Conservation (phyloP, 2,797 vertebrate species). For the Gallinago stenura region DNA sequence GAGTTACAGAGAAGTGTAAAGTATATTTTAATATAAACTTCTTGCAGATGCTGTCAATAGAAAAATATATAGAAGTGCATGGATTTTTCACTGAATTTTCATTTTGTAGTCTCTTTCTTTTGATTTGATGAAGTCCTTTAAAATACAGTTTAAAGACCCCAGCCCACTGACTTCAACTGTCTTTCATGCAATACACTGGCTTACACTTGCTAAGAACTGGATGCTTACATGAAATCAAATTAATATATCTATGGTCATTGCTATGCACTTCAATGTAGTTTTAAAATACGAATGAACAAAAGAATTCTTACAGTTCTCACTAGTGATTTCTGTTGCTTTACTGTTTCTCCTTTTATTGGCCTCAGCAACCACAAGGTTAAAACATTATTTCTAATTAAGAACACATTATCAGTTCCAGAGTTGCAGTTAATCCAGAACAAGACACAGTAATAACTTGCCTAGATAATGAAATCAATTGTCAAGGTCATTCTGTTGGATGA, state of each 20-base stretch:
- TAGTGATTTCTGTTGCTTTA: not conserved
- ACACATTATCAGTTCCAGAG: not conserved
- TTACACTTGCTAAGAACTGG: not conserved
- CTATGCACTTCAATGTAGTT: not conserved
- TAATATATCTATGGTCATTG: not conserved
- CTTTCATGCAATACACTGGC: not conserved
- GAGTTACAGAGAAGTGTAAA: not conserved
- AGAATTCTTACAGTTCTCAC: not conserved
- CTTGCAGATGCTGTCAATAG: not conserved
- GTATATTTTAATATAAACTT: not conserved
- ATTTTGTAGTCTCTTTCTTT: not conserved
- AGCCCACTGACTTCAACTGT: not conserved
- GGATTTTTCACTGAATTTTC: too few relatives aligned
- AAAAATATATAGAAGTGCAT: not conserved
- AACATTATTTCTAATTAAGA: not conserved
- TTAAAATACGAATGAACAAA: not conserved
- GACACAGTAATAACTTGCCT: not conserved
- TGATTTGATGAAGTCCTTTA: not conserved
- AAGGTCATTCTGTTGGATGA: not conserved
- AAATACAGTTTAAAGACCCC: not conserved
- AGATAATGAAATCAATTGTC: conserved; percentile 15
- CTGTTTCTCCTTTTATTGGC: not conserved
- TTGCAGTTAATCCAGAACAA: not conserved
- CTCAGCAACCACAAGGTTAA: not conserved
- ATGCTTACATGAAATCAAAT: not conserved